phyloP scores from a whole-genome alignment of 2,113 vertebrate genomes.

The Crotophaga sulcirostris region DNA sequence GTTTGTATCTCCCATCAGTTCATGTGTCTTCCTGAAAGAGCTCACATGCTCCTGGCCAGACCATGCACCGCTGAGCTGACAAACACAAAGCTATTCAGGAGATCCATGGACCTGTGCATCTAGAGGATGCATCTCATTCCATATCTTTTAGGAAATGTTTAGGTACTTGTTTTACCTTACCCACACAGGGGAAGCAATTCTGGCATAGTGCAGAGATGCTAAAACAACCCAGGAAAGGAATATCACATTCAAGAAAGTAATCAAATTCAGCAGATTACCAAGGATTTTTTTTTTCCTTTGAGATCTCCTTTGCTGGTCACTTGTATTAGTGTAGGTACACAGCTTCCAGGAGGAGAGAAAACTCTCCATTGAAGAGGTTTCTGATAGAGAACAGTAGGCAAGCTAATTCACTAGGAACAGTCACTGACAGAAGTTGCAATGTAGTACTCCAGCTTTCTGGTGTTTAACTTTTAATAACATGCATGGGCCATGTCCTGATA shows the following conservation, averaged over 20 bases:
- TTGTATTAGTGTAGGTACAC: background rate
- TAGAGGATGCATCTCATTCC: background rate
- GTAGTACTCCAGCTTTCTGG: background rate
- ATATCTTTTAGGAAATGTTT: background rate
- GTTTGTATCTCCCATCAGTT: background rate
- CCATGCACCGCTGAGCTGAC: background rate
- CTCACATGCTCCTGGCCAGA: background rate
- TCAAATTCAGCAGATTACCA: background rate
- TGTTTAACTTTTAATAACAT: background rate
- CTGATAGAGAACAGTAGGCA: background rate
- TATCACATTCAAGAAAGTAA: background rate
- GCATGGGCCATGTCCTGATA: background rate
- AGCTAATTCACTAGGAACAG: background rate
- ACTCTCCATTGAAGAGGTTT: background rate
- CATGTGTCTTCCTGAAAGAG: background rate
- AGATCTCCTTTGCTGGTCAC: background rate
- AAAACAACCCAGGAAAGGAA: background rate
- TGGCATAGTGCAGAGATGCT: background rate
- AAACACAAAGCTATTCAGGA: background rate
- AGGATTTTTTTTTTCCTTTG: background rate
- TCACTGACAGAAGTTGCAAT: background rate
- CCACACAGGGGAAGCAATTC: background rate
- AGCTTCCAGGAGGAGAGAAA: background rate
- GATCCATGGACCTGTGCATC: accelerated
- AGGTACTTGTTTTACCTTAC: background rate